A percentile compares a stretch with the other conserved stretches of the same genome.
Conservation (phyloP, 2,797 vertebrate species). For the Lophotriccus pileatus region DNA sequence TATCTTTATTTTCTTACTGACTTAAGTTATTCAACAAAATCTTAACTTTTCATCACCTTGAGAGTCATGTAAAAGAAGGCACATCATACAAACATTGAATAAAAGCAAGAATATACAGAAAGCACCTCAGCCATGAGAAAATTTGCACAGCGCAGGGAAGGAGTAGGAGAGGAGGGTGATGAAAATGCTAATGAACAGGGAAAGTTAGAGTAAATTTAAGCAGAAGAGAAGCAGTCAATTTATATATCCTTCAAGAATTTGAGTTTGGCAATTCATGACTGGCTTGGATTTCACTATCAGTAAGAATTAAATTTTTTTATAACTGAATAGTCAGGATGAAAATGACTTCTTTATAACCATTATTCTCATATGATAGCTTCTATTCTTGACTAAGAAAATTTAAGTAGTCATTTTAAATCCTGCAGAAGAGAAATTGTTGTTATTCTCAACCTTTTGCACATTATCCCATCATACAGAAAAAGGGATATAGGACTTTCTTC, state of each 20-base stretch:
- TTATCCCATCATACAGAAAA: neutral
- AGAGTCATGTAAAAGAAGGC: neutral
- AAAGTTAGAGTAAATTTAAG: neutral
- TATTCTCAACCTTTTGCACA: neutral
- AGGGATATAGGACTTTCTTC: neutral
- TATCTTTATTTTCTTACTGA: neutral
- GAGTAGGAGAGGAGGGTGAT: neutral
- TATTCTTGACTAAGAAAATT: neutral
- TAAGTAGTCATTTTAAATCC: neutral
- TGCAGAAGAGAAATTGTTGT: neutral
- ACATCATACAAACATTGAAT: neutral
- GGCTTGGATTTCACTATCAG: neutral
- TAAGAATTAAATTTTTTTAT: neutral
- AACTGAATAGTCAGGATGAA: neutral
- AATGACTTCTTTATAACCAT: neutral
- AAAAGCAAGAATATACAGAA: neutral
- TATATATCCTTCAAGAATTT: neutral
- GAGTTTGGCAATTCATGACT: neutral
- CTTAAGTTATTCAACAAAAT: neutral
- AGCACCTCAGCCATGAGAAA: neutral
- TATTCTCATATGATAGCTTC: neutral
- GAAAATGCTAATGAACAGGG: neutral
- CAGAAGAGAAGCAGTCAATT: neutral
- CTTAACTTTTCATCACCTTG: neutral
- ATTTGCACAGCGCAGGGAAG: neutral